Evolutionary conservation across 2,888 invertebrate species (phyloP).

Genomic region (Scaptomyza parva): DNA sequence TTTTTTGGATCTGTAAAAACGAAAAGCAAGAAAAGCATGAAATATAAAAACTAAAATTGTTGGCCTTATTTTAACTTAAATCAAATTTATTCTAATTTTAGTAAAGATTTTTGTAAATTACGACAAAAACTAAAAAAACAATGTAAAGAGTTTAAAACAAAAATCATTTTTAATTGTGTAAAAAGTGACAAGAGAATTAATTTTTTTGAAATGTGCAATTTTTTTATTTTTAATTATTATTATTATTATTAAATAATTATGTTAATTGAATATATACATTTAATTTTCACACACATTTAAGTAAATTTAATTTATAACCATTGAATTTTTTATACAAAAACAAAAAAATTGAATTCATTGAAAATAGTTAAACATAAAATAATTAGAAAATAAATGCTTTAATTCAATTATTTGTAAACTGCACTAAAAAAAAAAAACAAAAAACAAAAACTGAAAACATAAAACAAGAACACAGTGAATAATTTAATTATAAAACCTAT

Average conservation of each 20-base stretch:
- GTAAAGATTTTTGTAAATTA: slow-evolving; percentile 61
- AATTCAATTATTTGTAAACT: slow-evolving; percentile 34
- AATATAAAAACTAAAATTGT: slow-evolving; percentile 51
- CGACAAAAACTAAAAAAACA: slow-evolving; percentile 35
- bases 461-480: slow-evolving; percentile 64
- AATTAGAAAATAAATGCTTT: slow-evolving; percentile 20
- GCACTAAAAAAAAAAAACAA: slow-evolving; percentile 45
- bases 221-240: slow-evolving; percentile 45
- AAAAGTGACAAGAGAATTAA: slow-evolving; percentile 51
- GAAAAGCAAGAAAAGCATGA: slow-evolving; percentile 9
- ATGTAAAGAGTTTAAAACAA: slow-evolving; percentile 47
- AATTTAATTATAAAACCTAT: slow-evolving; percentile 60
- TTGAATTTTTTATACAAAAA: slow-evolving; percentile 41
- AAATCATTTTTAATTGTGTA: slow-evolving; percentile 60
- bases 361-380: slow-evolving; percentile 13
- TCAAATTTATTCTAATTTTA: slow-evolving; percentile 76
- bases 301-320: slow-evolving; percentile 64
- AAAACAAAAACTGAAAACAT: slow-evolving; percentile 18
- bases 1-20: slow-evolving; percentile 39
- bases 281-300: slow-evolving; percentile 55
- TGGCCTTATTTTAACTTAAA: slow-evolving; percentile 77
- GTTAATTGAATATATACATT: slow-evolving; percentile 45
- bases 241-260: slow-evolving; percentile 52
- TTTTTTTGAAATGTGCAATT: slow-evolving; percentile 74
- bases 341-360: slow-evolving; percentile 25